Evolutionary conservation across 2,797 vertebrate species (phyloP).

Genomic region (Catostomus latipinnis): DNA sequence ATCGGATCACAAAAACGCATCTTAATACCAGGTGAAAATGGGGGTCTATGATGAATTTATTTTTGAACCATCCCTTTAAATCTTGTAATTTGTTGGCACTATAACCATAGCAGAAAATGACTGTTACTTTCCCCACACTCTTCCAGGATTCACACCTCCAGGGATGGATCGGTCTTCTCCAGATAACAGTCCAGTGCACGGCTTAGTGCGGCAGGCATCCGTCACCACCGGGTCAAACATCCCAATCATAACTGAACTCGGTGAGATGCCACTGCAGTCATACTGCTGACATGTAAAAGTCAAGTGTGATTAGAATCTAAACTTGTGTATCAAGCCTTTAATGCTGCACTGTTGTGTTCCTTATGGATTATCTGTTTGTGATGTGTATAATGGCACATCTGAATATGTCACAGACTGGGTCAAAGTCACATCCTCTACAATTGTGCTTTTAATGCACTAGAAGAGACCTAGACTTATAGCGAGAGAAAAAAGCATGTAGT

Average conservation of each 20-base stretch:
- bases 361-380: conserved; percentile 28
- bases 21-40: no score
- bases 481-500: conserved; percentile 71
- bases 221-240: conserved; percentile 97
- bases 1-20: no score
- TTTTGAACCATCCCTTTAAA: no score
- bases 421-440: conserved; percentile 38
- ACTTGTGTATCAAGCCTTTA: conserved; percentile 11
- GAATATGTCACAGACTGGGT: conserved; percentile 39
- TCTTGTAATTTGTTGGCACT: not conserved
- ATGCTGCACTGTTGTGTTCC: conserved; percentile 11
- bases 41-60: no score
- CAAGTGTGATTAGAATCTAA: conserved; percentile 52
- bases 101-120: not conserved
- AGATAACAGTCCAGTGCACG: conserved; percentile 98
- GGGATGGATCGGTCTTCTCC: conserved; percentile 98
- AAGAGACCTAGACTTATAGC: conserved; percentile 62
- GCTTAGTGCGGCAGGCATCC: conserved; percentile 93
- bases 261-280: conserved; percentile 75
- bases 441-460: conserved; percentile 45
- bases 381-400: not conserved
- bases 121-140: conserved; percentile 24
- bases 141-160: conserved; percentile 95
- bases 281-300: conserved; percentile 30
- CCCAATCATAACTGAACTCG: conserved; percentile 99